Evolutionary conservation across 2,797 vertebrate genomes (phyloP).

Genomic region (Dryobates pubescens): DNA sequence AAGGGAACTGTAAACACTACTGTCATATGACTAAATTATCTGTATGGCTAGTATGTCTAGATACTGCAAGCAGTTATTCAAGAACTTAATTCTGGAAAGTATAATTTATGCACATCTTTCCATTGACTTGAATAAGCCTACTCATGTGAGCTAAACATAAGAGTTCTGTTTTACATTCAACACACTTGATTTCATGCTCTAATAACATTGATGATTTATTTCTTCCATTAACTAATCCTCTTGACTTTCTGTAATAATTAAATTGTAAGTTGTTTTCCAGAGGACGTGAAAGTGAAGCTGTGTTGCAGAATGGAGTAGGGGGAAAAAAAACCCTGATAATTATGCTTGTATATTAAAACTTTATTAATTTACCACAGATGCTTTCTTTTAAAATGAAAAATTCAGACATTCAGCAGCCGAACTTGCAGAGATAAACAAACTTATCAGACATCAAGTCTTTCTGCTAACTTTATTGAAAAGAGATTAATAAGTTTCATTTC

Average conservation of each 20-base stretch:
- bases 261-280: conserved; percentile 52
- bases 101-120: conserved; percentile 8
- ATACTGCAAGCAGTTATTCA: background rate
- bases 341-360: conserved; percentile 2
- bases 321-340: background rate
- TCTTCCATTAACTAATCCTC: conserved; percentile 59
- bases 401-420: background rate
- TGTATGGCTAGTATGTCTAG: background rate
- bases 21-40: background rate
- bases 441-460: conserved; percentile 16
- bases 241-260: conserved; percentile 60
- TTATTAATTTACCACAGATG: conserved; percentile 16
- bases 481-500: conserved; percentile 17
- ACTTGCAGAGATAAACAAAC: conserved; percentile 35
- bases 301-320: background rate
- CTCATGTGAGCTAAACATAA: conserved; percentile 4
- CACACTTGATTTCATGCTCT: conserved; percentile 73
- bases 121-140: background rate
- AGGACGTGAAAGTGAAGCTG: conserved; percentile 26
- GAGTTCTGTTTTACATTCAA: conserved; percentile 22
- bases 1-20: background rate
- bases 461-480: conserved; percentile 9
- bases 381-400: conserved; percentile 17
- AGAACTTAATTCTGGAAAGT: background rate
- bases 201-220: conserved; percentile 70